These are phyloP conservation scores for Mimachlamys varia DNA, from an alignment of 2,888 invertebrate species.

Conservation along the genomic window DNA sequence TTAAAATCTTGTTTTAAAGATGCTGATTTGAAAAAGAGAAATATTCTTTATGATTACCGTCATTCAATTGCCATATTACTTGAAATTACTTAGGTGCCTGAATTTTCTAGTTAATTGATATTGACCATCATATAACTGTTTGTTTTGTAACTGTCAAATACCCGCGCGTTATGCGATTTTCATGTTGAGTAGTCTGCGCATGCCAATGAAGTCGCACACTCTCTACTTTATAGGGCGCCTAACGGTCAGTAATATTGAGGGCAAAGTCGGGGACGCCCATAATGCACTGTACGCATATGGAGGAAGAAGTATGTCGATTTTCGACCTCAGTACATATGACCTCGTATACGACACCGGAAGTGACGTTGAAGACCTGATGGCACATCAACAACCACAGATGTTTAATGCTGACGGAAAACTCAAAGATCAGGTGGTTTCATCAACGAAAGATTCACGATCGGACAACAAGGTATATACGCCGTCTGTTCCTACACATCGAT, in stretches of 20 bases:
- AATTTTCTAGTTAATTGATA: too few species aligned
- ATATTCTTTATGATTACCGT: too few species aligned
- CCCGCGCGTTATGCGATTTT: too few species aligned
- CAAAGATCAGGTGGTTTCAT: slow-evolving; percentile 14
- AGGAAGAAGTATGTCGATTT: slow-evolving; percentile 64
- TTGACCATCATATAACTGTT: too few species aligned
- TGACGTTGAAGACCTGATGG: slow-evolving; percentile 52
- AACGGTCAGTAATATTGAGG: not conserved
- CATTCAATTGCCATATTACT: too few species aligned
- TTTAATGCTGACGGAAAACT: slow-evolving; percentile 59
- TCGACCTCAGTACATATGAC: slow-evolving; percentile 57
- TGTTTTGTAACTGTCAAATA: too few species aligned
- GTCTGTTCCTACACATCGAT: not conserved
- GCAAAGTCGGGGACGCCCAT: slow-evolving; percentile 39
- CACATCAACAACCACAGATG: slow-evolving; percentile 51
- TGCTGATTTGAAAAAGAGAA: too few species aligned
- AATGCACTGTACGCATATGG: slow-evolving; percentile 63
- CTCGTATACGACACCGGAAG: slow-evolving; percentile 64
- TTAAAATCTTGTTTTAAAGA: too few species aligned
- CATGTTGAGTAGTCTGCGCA: too few species aligned
- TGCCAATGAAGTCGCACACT: not conserved
- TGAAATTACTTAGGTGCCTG: too few species aligned
- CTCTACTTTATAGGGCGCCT: not conserved
- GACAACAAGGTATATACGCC: slow-evolving; percentile 61
- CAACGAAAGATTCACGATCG: slow-evolving; percentile 60